phyloP scores from a whole-genome alignment of 2,797 vertebrate genomes.

The Periophthalmus magnuspinnatus region DNA sequence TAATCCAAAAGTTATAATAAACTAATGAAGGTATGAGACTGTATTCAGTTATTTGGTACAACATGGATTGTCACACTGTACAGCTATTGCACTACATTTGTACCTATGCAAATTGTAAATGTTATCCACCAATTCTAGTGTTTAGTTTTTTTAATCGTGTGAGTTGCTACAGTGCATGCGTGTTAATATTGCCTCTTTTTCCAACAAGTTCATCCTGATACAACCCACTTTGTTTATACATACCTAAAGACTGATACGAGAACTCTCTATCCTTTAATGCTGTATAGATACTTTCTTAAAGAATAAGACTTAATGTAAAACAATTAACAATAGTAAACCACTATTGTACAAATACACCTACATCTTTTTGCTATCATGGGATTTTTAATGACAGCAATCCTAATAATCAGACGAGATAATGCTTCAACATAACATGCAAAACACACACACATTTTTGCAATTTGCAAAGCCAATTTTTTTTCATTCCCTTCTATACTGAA shows the following conservation, averaged over 20 bases:
- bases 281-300: background rate
- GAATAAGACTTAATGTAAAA: constrained; percentile 1
- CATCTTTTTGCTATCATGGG: constrained; percentile 46
- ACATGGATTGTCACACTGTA: background rate
- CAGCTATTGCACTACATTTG: background rate
- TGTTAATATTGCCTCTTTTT: background rate
- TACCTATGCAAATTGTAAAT: background rate
- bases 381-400: constrained; percentile 55
- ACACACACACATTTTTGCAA: constrained; percentile 30
- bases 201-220: background rate
- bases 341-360: constrained; percentile 37
- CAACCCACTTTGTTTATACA: background rate
- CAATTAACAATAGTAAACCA: constrained; percentile 7
- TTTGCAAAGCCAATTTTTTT: constrained; percentile 39
- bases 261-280: background rate
- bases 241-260: background rate
- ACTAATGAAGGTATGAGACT: constrained; percentile 27
- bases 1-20: constrained; percentile 55
- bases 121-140: background rate
- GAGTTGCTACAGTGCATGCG: background rate
- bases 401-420: constrained; percentile 51
- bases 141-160: background rate
- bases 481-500: constrained; percentile 24
- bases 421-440: constrained; percentile 36
- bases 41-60: background rate